Evolutionary conservation across 2,797 vertebrate genomes (phyloP).

Genomic region (Psittacula echo): DNA sequence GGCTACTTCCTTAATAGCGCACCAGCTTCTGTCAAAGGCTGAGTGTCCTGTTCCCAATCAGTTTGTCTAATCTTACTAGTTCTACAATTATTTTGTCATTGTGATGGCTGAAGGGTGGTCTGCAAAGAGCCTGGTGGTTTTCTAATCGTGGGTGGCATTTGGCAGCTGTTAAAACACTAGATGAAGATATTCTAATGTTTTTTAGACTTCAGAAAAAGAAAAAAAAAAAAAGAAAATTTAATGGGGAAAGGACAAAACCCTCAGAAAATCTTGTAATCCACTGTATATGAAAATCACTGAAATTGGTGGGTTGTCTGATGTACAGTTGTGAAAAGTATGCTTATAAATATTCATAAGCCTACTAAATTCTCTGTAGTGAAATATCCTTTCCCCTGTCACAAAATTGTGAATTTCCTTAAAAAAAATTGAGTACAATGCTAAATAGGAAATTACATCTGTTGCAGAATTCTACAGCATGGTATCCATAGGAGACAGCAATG

Average conservation of each 20-base stretch:
- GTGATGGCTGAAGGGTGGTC: slow-evolving; percentile 65
- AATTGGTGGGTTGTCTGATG: neutral
- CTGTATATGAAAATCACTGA: neutral
- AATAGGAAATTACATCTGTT: neutral
- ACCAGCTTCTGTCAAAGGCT: slow-evolving; percentile 70
- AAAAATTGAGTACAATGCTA: neutral
- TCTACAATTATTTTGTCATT: slow-evolving; percentile 79
- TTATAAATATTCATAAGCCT: neutral
- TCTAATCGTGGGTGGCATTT: slow-evolving; percentile 49
- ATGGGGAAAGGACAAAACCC: neutral
- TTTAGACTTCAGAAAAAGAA: neutral
- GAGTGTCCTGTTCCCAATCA: slow-evolving; percentile 67
- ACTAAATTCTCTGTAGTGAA: neutral
- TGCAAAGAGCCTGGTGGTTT: slow-evolving; percentile 41
- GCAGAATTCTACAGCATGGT: neutral
- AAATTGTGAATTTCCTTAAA: neutral
- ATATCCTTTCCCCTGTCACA: neutral
- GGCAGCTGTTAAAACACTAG: slow-evolving; percentile 30
- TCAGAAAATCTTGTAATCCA: neutral
- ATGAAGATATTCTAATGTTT: slow-evolving; percentile 16
- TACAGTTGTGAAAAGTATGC: neutral
- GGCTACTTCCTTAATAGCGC: slow-evolving; percentile 75
- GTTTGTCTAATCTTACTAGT: slow-evolving; percentile 68
- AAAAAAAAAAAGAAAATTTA: neutral
- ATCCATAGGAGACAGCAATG: neutral